Evolutionary conservation across 2,888 invertebrate species (phyloP), one percentile per base, ranked within the genome.

Genomic region (Nomada flava): DNA sequence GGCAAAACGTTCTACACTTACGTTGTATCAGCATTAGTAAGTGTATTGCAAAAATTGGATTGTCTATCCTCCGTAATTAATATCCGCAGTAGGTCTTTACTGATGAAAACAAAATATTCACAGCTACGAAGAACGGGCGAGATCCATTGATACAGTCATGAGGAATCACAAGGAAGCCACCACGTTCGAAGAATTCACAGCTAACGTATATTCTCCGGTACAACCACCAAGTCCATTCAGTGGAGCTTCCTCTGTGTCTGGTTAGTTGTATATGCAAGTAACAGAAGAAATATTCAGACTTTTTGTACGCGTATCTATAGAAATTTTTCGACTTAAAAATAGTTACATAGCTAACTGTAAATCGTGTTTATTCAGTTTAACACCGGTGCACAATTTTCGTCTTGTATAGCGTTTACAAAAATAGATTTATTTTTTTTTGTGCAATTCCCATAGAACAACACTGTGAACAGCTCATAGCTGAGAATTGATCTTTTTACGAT

Each of bases 81-180:
- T 71, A 44, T 23, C n/a, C 3, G 18, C 47, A 47, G 3, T 23
- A 44, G 5, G 11, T 4, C 23, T 23, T 47, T 53, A n/a, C n/a
- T 55, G 29, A 59, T 59, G 59, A 67, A 70, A 47, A 76, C 15
- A 50, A 74, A 70, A 75, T 18, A 26, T 57, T 47, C 82, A 73
- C 94, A 98, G 98, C 93, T 98, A 98, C 94, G 97, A 98, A 94
- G 99, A 99, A 94, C 96, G 99, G 87, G 96, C 97, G 88, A 96
- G 97, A 87, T 97, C 97, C 44, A 95, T 99, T 85, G 97, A 97
- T 91, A 97, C 97, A 70, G 97, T 99, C 44, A 97, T 98, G 76
- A 95, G 96, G 80, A 96, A 97, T 89, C 98, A 98, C 94, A 97
- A 97, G 93, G 97, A 97, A 93, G 96, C 96, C 79, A 96, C 97